phyloP scores from a whole-genome alignment of 2,797 vertebrate genomes.

The Orestias chungarensis region DNA sequence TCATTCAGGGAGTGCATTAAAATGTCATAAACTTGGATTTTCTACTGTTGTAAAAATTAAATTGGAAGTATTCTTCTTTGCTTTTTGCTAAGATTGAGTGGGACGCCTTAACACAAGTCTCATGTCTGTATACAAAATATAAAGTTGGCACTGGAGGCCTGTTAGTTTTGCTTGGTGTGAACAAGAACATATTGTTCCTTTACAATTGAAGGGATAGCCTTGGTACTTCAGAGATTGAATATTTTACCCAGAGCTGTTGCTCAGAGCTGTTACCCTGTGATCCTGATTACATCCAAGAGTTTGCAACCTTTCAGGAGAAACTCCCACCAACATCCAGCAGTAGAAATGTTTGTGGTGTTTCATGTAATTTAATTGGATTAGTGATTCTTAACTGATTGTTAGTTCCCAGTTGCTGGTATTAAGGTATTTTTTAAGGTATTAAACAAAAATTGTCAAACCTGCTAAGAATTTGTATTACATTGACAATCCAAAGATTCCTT shows the following conservation, averaged over 20 bases:
- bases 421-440: not conserved
- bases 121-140: slow-evolving; percentile 5
- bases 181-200: slow-evolving; percentile 3
- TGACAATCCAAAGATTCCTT: no score
- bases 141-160: slow-evolving; percentile 8
- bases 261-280: slow-evolving; percentile 8
- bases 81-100: not conserved
- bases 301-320: not conserved
- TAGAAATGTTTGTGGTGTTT: no score
- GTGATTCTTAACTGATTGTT: no score
- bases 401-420: not conserved
- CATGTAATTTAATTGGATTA: no score
- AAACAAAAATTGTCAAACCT: not conserved
- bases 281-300: slow-evolving; percentile 1
- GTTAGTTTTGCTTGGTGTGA: not conserved
- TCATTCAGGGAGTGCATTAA: slow-evolving; percentile 14
- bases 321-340: not conserved
- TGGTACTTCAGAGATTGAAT: slow-evolving; percentile 3
- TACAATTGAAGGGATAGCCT: slow-evolving; percentile 2
- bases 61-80: not conserved
- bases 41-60: slow-evolving; percentile 14
- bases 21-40: slow-evolving; percentile 30
- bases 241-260: slow-evolving; percentile 7
- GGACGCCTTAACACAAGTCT: not conserved
- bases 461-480: no score